A percentile compares a stretch with the other conserved stretches of the same genome.
Evolutionary conservation across 1,140 invertebrate genomes (phyloP).

Genomic region (Chelonus insularis): DNA sequence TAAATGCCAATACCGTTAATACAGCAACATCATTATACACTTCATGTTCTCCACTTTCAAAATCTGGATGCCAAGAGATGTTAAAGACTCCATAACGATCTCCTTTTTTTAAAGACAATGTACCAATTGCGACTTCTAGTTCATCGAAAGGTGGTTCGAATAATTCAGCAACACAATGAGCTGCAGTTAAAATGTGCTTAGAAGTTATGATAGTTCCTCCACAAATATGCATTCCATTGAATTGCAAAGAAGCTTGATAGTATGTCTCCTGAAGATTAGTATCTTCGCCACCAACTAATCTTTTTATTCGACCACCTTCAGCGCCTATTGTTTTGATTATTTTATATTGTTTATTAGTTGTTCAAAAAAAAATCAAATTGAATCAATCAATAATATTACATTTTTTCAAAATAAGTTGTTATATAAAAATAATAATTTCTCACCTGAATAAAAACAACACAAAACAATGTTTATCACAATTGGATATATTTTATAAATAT

Average conservation of each 20-base stretch:
- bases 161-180: conserved; percentile 63
- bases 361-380: too few relatives aligned
- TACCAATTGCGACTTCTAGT: conserved; percentile 24
- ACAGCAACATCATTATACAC: conserved; percentile 34
- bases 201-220: conserved; percentile 66
- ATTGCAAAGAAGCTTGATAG: conserved; percentile 64
- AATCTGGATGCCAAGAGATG: conserved; percentile 23
- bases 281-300: conserved; percentile 52
- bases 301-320: neutral
- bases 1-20: conserved; percentile 20
- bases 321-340: too few relatives aligned
- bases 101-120: neutral
- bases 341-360: too few relatives aligned
- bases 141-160: conserved; percentile 58
- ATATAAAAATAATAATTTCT: too few relatives aligned
- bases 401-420: too few relatives aligned
- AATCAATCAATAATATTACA: too few relatives aligned
- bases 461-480: too few relatives aligned
- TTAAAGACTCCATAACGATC: conserved; percentile 7
- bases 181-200: conserved; percentile 67
- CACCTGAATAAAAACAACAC: too few relatives aligned
- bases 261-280: conserved; percentile 57
- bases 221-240: conserved; percentile 62
- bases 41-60: neutral
- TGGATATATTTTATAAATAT: too few relatives aligned